These are phyloP conservation scores for Narcine bancroftii DNA, from an alignment of 2,113 vertebrate species.

Conservation along the genomic window DNA sequence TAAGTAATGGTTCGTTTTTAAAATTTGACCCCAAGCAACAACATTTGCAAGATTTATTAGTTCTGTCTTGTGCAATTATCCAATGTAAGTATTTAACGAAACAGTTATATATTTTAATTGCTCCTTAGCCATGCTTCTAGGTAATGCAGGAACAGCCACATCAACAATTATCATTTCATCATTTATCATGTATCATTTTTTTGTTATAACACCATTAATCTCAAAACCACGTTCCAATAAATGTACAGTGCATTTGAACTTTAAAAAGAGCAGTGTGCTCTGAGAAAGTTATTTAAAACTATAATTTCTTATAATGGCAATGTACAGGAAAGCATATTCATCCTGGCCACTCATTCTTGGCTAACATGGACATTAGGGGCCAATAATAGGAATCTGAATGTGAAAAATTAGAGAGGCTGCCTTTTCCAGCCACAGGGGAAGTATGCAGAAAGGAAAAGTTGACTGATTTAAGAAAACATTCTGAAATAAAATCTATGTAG, in stretches of 20 bases:
- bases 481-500: not conserved
- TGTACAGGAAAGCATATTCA: not conserved
- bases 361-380: not conserved
- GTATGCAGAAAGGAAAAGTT: not conserved
- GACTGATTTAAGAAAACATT: conserved; percentile 16
- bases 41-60: conserved; percentile 55
- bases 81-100: conserved; percentile 24
- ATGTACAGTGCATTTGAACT: conserved; percentile 3
- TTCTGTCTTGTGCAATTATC: conserved; percentile 45
- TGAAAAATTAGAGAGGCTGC: not conserved
- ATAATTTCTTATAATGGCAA: not conserved
- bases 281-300: not conserved
- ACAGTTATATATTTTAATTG: conserved; percentile 37
- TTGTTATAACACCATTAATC: not conserved
- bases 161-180: conserved; percentile 12
- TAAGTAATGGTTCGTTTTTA: conserved; percentile 40
- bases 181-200: not conserved
- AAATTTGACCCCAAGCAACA: conserved; percentile 49
- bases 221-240: not conserved
- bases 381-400: conserved; percentile 3
- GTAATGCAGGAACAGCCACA: conserved; percentile 23
- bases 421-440: not conserved
- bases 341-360: not conserved
- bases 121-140: not conserved
- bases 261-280: not conserved